Conservation (phyloP, 2,797 vertebrate species). For the Takifugu rubripes region DNA sequence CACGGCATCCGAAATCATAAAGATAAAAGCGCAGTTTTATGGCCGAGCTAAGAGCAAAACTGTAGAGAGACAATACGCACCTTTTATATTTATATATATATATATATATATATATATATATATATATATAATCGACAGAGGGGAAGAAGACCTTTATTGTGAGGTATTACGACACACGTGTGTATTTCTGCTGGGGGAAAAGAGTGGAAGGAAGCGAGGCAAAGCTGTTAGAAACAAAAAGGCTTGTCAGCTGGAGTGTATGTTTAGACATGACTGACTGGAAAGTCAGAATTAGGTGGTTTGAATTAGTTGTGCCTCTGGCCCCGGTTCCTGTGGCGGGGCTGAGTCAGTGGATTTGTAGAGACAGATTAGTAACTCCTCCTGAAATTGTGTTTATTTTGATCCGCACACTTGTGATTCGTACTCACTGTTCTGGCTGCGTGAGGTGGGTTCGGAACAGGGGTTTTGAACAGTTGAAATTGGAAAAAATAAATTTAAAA, state of each 20-base stretch:
- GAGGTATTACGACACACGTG: neutral
- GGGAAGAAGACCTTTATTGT: neutral
- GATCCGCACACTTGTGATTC: neutral
- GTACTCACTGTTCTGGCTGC: neutral
- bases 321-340: constrained; percentile 9
- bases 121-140: neutral
- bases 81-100: neutral
- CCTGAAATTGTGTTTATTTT: constrained; percentile 13
- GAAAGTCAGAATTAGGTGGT: constrained; percentile 51
- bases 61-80: neutral
- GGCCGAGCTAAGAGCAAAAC: neutral
- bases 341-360: constrained; percentile 41
- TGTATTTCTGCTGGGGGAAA: constrained; percentile 13
- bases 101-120: neutral
- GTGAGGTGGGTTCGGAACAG: too few species aligned
- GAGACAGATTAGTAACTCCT: constrained; percentile 7
- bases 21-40: constrained; percentile 1
- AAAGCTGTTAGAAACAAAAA: constrained; percentile 31
- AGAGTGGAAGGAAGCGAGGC: constrained; percentile 26
- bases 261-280: constrained; percentile 28
- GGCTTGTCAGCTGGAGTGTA: constrained; percentile 36
- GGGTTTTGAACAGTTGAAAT: too few species aligned
- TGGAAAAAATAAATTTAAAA: too few species aligned
- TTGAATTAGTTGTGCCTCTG: constrained; percentile 40
- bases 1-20: neutral